These are phyloP conservation scores for Sipha flava DNA, from an alignment of 1,140 invertebrate species.

Conservation along the genomic window DNA sequence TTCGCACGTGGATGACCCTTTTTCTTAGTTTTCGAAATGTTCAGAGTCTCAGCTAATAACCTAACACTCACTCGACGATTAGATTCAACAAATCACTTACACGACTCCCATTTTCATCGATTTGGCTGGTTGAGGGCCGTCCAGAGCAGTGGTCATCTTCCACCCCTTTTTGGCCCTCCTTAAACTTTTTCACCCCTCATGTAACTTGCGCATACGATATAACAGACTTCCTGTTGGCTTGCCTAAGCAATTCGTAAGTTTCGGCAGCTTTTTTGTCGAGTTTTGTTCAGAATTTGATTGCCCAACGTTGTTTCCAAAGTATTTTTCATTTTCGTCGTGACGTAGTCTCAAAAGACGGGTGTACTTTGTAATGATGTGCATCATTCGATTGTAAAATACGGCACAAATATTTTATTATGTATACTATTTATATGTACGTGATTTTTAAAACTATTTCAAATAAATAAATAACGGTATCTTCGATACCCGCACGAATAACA, in stretches of 20 bases:
- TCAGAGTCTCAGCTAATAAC: not conserved
- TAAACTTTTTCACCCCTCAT: slow-evolving; percentile 27
- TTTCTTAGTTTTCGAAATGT: not conserved
- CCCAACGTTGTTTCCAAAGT: not conserved
- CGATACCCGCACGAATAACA: no score
- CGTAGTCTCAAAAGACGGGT: no score
- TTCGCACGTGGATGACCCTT: not conserved
- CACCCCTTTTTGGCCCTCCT: slow-evolving; percentile 8
- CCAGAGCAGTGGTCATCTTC: slow-evolving; percentile 31
- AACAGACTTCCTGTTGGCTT: not conserved
- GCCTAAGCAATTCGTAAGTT: not conserved
- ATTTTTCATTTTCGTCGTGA: no score
- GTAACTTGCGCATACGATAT: not conserved
- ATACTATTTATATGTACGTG: no score
- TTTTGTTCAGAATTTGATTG: slow-evolving; percentile 7
- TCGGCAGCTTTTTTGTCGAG: not conserved
- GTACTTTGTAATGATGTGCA: no score
- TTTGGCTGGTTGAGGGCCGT: not conserved
- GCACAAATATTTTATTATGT: no score
- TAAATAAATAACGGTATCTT: no score
- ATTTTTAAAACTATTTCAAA: no score
- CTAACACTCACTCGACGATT: not conserved
- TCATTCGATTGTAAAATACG: no score
- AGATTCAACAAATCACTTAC: not conserved
- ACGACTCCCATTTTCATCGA: not conserved